Evolutionary conservation across 2,797 vertebrate genomes (phyloP).

Genomic region (Cichlasoma orientale): DNA sequence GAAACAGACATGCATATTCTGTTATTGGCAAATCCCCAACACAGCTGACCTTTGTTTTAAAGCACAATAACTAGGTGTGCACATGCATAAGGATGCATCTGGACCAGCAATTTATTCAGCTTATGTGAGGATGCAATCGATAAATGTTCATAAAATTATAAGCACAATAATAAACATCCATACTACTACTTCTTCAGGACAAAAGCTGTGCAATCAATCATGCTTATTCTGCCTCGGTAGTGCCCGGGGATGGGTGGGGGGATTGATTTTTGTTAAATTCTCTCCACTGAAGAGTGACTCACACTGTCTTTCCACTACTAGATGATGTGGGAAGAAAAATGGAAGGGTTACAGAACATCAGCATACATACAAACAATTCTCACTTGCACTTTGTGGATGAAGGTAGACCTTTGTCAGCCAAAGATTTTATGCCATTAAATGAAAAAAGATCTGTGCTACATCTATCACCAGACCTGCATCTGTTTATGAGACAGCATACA

Average conservation of each 20-base stretch:
- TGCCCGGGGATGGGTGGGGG: background rate
- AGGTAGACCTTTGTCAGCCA: constrained; percentile 12
- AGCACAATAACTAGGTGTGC: constrained; percentile 1
- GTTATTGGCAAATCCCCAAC: background rate
- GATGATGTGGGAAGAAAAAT: constrained; percentile 47
- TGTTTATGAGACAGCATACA: constrained; percentile 2
- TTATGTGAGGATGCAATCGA: background rate
- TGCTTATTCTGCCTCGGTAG: constrained; percentile 27
- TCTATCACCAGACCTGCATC: constrained; percentile 14
- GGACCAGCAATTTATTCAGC: background rate
- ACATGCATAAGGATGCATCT: background rate
- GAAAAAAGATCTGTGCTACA: background rate
- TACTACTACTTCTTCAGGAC: constrained; percentile 18
- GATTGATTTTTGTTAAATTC: constrained; percentile 69
- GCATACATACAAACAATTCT: constrained; percentile 27
- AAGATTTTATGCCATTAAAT: constrained; percentile 3
- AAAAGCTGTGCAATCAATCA: constrained; percentile 53
- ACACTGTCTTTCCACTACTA: constrained; percentile 36
- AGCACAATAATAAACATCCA: background rate
- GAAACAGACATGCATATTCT: constrained; percentile 8
- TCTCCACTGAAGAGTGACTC: constrained; percentile 68
- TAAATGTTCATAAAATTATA: background rate
- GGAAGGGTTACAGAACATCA: constrained; percentile 26
- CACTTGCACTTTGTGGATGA: background rate
- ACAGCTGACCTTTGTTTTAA: constrained; percentile 8